Base-by-base conservation (phyloP, 92 coral and sea anemone genomes). In the Epizoanthus illoricatus region DNA sequence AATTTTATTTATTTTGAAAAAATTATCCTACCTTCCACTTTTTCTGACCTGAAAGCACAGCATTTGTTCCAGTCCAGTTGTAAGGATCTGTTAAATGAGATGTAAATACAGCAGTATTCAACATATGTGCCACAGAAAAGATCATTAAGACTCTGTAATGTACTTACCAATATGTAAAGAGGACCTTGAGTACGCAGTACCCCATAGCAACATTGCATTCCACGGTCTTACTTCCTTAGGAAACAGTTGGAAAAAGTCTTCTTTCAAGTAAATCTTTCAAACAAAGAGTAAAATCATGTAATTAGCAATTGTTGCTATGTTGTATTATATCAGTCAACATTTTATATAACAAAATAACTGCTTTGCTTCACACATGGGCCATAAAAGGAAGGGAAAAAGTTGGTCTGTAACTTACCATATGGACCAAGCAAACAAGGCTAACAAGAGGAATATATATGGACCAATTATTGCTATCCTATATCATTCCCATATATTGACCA, bases 51-150 rank as follows among this genome's bases (percentile, higher is more conserved):
- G 86, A 90, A 52, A 94, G 81, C 17, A 94, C 95, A 69, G 98
- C 96, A 81, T 94, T 94, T 54, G 98, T 94, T 40, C 98, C 98
- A 40, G 98, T 94, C 98, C 98, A 94, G 81, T 94, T 94, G 84
- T 94, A 94, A 70, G 98, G 98, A 85, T 94, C 98, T 94, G 73
- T 54, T 28, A 87, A 72, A 65, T 65, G 13, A 80, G 21, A 59
- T 4, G 40, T 16, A 11, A 23, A 7, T 12, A 15, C 11, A 11
- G 10, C 40, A 21, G 70, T 20, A 21, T 8, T 16, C 11, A 24
- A 28, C 36, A 28, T 28, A n/a, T 64, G 69, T 64, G 23, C 33
- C 16, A 19, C 11, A 19, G 12, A 13, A 43, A 71, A 13, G 9
- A 21, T 19, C 47, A 19, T 42, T 20, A 54, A 43, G 59, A 54